Evolutionary conservation across 2,797 vertebrate species (phyloP).

Genomic region (Acanthurus lineatus): DNA sequence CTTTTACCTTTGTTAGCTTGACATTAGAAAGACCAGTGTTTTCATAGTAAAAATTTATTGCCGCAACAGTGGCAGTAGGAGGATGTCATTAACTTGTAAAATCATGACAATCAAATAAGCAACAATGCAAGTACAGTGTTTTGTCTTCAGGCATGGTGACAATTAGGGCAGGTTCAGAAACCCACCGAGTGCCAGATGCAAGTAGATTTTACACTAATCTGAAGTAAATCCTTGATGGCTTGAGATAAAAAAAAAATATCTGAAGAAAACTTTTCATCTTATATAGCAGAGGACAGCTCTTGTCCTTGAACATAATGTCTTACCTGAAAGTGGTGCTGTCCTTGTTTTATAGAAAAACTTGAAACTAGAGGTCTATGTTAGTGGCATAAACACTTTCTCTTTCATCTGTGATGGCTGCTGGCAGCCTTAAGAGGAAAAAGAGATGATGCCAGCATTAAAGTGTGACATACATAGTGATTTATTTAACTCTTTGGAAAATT

Average conservation of each 20-base stretch:
- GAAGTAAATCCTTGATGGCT: too few relatives aligned
- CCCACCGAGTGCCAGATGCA: too few relatives aligned
- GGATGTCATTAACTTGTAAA: too few relatives aligned
- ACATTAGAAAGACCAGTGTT: neutral
- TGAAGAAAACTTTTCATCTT: neutral
- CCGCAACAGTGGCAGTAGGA: too few relatives aligned
- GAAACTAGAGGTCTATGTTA: neutral
- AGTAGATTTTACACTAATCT: too few relatives aligned
- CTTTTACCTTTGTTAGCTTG: slow-evolving; percentile 17
- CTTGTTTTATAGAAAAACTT: neutral
- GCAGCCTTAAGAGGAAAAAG: neutral
- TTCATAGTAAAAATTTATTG: too few relatives aligned
- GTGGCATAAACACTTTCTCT: neutral
- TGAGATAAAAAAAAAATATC: too few relatives aligned
- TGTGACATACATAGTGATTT: neutral
- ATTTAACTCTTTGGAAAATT: neutral
- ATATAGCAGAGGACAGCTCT: slow-evolving; percentile 7
- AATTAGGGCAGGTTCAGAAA: too few relatives aligned
- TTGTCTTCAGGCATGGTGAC: too few relatives aligned
- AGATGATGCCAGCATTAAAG: neutral
- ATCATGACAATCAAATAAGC: too few relatives aligned
- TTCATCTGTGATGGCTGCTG: neutral
- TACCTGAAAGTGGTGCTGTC: neutral
- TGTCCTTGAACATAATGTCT: slow-evolving; percentile 10
- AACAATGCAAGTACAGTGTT: too few relatives aligned